Conservation (phyloP, 2,797 vertebrate genomes). For the Otus scops region DNA sequence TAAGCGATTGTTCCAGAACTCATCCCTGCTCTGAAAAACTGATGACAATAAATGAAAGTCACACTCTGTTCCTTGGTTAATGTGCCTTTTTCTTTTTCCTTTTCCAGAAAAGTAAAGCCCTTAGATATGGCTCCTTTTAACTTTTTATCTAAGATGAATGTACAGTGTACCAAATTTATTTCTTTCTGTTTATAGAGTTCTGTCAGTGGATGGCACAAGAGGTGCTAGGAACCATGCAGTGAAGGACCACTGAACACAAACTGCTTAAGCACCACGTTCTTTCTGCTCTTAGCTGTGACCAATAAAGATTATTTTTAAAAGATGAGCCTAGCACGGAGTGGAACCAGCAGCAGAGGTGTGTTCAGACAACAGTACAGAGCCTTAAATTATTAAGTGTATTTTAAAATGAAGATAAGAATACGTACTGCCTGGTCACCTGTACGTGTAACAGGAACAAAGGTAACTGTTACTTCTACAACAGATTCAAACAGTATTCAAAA, state of each 20-base stretch:
- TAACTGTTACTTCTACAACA: background rate
- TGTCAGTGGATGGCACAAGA: background rate
- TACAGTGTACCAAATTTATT: constrained; percentile 35
- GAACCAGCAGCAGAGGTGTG: background rate
- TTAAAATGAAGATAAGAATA: background rate
- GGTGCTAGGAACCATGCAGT: background rate
- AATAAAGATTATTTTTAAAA: constrained; percentile 75
- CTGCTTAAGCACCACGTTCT: background rate
- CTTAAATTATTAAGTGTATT: background rate
- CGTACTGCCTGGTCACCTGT: background rate
- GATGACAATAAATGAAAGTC: constrained; percentile 71
- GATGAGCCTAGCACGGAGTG: background rate
- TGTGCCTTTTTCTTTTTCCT: constrained; percentile 40
- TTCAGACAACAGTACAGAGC: background rate
- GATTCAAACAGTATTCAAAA: background rate
- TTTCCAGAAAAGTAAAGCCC: background rate
- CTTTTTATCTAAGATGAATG: background rate
- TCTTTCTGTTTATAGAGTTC: constrained; percentile 44
- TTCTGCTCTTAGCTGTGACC: constrained; percentile 52
- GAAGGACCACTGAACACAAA: background rate
- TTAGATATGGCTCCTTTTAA: background rate
- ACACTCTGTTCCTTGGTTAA: constrained; percentile 28
- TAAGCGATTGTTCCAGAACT: constrained; percentile 33
- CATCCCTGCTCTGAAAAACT: constrained; percentile 50
- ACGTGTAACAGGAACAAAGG: background rate